These are phyloP conservation scores for Orchesellides sinensis DNA, from an alignment of 2,888 invertebrate species.

Conservation along the genomic window DNA sequence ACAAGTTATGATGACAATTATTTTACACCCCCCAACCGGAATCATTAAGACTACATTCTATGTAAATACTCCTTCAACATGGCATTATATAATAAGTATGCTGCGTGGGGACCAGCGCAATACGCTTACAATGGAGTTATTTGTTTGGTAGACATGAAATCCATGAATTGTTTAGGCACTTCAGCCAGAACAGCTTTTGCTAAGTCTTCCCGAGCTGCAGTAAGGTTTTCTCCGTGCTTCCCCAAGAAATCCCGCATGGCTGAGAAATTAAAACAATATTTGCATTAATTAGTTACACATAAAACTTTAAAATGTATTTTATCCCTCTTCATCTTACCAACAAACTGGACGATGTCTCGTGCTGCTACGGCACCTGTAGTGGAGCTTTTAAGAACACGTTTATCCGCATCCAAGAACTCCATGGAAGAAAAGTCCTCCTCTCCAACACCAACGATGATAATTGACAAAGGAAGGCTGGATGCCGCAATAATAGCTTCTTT, in stretches of 20 bases:
- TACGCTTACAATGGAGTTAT: constrained; percentile 57
- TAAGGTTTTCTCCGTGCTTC: constrained; percentile 63
- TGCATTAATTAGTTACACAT: neutral
- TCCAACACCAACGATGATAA: constrained; percentile 82
- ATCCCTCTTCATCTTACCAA: constrained; percentile 69
- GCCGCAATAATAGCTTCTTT: constrained; percentile 77
- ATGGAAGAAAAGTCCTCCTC: constrained; percentile 81
- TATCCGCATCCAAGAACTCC: constrained; percentile 81
- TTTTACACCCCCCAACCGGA: no score
- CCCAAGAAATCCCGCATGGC: constrained; percentile 68
- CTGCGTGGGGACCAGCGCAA: no score
- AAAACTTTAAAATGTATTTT: neutral
- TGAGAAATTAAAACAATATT: neutral
- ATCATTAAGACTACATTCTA: no score
- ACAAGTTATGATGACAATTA: no score
- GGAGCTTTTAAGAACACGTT: constrained; percentile 75
- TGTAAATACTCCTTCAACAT: no score
- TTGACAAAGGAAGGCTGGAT: constrained; percentile 78
- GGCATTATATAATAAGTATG: no score
- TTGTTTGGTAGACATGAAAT: constrained; percentile 77
- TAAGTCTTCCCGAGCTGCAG: constrained; percentile 75
- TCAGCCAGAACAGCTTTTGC: constrained; percentile 81
- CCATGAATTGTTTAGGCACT: constrained; percentile 79
- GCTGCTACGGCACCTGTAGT: constrained; percentile 78
- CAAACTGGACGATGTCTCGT: constrained; percentile 81